Conservation (phyloP, 2,888 invertebrate genomes). For the Andrena trimmerana region DNA sequence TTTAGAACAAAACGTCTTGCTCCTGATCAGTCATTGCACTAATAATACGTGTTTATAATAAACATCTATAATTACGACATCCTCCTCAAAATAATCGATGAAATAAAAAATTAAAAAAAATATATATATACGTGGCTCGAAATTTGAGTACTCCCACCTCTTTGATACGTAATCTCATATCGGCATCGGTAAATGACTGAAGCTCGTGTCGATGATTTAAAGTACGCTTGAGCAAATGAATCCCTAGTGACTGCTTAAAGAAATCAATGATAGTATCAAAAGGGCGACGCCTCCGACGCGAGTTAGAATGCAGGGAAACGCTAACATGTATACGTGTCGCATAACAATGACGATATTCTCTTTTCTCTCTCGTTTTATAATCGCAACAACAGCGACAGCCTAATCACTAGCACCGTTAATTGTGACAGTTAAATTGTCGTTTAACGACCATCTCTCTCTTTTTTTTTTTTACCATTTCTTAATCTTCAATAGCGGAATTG, state of each 20-base stretch:
- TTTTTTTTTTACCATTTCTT: constrained; percentile 20
- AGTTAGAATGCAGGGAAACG: constrained; percentile 24
- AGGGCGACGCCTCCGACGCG: background rate
- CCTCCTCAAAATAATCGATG: background rate
- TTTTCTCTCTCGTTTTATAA: constrained; percentile 19
- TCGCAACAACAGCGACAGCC: constrained; percentile 47
- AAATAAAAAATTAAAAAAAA: background rate
- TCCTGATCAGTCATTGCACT: background rate
- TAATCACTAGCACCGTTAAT: constrained; percentile 59
- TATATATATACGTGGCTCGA: background rate
- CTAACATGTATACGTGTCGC: constrained; percentile 24
- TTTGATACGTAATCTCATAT: constrained; percentile 32
- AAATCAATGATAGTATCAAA: constrained; percentile 40
- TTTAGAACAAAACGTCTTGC: background rate
- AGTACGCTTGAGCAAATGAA: constrained; percentile 52
- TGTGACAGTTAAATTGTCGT: constrained; percentile 47
- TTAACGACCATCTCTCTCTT: constrained; percentile 18
- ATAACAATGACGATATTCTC: constrained; percentile 46
- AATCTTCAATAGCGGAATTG: constrained; percentile 91
- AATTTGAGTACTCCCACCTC: constrained; percentile 34
- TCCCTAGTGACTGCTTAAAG: constrained; percentile 21
- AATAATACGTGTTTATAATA: background rate
- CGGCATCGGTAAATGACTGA: constrained; percentile 21
- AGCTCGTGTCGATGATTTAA: constrained; percentile 24
- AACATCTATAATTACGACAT: background rate